Percentiles rank a stretch among this genome's conserved stretches.
phyloP scores from a whole-genome alignment of 2,113 vertebrate genomes.

The Cygnus buccinator region DNA sequence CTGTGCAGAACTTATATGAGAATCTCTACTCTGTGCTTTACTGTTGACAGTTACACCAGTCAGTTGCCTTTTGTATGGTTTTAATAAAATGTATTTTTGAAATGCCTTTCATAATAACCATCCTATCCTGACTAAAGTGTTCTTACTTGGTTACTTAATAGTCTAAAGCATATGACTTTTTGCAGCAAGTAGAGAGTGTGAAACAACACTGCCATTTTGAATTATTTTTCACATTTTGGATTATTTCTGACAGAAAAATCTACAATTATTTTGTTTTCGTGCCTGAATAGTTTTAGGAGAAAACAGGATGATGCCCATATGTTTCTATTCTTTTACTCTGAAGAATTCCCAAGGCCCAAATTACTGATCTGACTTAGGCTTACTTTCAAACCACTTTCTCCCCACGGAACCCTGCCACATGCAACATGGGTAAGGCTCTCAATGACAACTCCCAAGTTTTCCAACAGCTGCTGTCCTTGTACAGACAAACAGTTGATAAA shows the following conservation, averaged over 20 bases:
- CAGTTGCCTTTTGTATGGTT: background rate
- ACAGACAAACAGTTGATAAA: background rate
- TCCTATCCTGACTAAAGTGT: background rate
- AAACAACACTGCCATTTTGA: background rate
- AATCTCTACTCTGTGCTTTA: background rate
- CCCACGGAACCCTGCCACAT: too few species aligned
- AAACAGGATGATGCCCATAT: background rate
- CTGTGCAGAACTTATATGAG: background rate
- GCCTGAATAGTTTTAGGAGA: background rate
- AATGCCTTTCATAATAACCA: background rate
- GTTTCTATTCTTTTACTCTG: background rate
- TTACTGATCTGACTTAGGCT: background rate
- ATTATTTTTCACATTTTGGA: background rate
- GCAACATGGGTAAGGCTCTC: background rate
- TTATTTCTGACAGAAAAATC: background rate
- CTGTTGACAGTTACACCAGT: background rate
- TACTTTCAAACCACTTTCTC: background rate
- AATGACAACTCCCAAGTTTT: background rate
- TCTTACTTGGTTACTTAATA: background rate
- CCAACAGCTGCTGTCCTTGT: background rate
- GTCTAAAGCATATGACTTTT: background rate
- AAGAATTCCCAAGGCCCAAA: background rate
- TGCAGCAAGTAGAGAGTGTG: background rate
- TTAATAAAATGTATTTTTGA: background rate
- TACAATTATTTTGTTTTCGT: fast-evolving